Evolutionary conservation across 2,888 invertebrate genomes (phyloP).

Genomic region (Callosobruchus maculatus): DNA sequence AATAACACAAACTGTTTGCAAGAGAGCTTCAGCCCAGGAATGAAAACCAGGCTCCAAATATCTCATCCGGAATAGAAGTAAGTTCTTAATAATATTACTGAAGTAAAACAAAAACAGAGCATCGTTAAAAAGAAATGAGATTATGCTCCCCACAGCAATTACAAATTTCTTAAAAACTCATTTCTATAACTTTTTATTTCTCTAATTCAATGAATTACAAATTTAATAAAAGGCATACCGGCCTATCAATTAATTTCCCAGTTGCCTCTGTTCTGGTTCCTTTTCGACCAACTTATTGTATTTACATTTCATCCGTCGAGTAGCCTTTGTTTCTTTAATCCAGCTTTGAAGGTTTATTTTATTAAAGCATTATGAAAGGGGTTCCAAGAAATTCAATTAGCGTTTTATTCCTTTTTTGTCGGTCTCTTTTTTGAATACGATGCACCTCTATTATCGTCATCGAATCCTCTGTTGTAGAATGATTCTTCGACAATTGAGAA

Average conservation of each 20-base stretch:
- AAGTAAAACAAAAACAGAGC: neutral
- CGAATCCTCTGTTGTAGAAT: too few relatives aligned
- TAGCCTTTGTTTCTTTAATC: constrained; percentile 19
- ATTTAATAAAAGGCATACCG: constrained; percentile 27
- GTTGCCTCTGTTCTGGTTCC: constrained; percentile 20
- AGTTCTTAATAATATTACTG: neutral
- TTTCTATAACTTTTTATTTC: constrained; percentile 35
- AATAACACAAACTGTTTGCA: too few relatives aligned
- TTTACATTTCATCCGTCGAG: constrained; percentile 25
- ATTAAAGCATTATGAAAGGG: constrained; percentile 10
- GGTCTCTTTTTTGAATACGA: neutral
- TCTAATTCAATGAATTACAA: constrained; percentile 37
- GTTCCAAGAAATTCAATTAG: neutral
- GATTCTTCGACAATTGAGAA: too few relatives aligned
- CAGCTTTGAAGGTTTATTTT: constrained; percentile 28
- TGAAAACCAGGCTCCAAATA: too few relatives aligned
- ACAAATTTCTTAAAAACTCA: constrained; percentile 36
- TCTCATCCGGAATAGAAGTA: too few relatives aligned
- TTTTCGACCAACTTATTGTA: constrained; percentile 24
- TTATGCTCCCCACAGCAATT: constrained; percentile 30
- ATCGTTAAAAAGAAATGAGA: constrained; percentile 20
- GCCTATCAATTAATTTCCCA: constrained; percentile 26
- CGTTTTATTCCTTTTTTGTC: neutral
- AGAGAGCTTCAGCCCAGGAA: too few relatives aligned
- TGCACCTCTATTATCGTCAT: too few relatives aligned